These are phyloP conservation scores for Oxytorus armatus DNA, from an alignment of 2,888 invertebrate genomes.

Conservation along the genomic window DNA sequence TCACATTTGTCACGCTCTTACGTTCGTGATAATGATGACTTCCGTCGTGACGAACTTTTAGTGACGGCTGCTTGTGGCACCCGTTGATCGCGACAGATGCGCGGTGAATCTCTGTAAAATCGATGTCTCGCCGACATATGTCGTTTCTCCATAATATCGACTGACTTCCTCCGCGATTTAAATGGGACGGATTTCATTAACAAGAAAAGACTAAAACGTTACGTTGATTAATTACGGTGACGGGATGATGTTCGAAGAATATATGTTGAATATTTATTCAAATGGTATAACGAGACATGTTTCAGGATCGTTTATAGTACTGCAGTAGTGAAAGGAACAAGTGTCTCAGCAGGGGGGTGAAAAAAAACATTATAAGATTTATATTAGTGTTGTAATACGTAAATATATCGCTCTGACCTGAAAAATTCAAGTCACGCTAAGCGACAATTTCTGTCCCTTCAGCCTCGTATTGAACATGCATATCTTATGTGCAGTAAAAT, in stretches of 20 bases:
- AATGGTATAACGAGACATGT: conserved; percentile 21
- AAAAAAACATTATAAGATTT: conserved; percentile 35
- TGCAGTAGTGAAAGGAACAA: conserved; percentile 17
- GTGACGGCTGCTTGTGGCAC: neutral
- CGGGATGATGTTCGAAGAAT: neutral
- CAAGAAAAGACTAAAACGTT: neutral
- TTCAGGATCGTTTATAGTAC: conserved; percentile 14
- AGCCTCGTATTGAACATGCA: conserved; percentile 72
- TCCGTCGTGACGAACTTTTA: conserved; percentile 48
- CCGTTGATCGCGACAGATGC: conserved; percentile 71
- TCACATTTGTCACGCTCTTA: conserved; percentile 25
- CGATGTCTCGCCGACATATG: conserved; percentile 80
- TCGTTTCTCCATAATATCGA: conserved; percentile 9
- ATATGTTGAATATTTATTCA: conserved; percentile 20
- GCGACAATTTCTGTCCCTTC: conserved; percentile 52
- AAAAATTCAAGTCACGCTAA: conserved; percentile 82
- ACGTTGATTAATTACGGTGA: neutral
- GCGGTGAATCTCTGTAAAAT: conserved; percentile 77
- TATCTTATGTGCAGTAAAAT: conserved; percentile 48
- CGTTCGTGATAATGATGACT: conserved; percentile 29
- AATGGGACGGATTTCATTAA: neutral
- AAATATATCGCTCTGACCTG: conserved; percentile 83
- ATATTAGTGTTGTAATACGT: conserved; percentile 75
- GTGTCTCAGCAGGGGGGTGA: conserved; percentile 32
- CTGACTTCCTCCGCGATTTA: neutral